Base-by-base conservation (phyloP, 1,140 invertebrate species). In the Lepidostoma basale region DNA sequence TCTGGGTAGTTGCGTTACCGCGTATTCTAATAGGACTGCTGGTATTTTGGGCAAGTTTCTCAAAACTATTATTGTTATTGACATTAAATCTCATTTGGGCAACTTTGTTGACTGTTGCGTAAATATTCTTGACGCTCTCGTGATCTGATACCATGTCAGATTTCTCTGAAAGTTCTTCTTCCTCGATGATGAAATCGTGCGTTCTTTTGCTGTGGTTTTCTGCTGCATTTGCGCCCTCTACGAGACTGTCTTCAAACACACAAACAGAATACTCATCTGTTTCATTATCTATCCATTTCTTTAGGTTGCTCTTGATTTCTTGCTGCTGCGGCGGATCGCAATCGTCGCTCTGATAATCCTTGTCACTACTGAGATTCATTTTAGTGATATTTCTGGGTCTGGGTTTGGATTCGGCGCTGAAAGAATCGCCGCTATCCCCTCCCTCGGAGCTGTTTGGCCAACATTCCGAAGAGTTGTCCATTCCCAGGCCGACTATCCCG, bases 381-480 rank as follows among this genome's bases (percentile, higher is more conserved):
- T 72, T 72, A 23, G 63, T 54, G 18, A 39, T 14, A 28, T 39
- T 44, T 62, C 47, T 45, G 10, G 56, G 44, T 3, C 62, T 63
- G 0, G 52, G 12, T 59, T 70, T 73, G 5, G 62, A 73, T 42
- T 73, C 72, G 8, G 58, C 52, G 16, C 68, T 64, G 47, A 73
- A 73, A 10, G 72, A 73, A 18, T 74, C 70, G 30, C 54, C 81
- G 74, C 81, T 84, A 69, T 83, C 81, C 6, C 79, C 80, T 8
- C 78, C 81, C 23, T 70, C 68, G 25, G 81, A 83, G 73, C 81
- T 83, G 33, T 80, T 82, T 22, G 85, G 85, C 85, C 85, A 87
- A 70, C 85, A 86, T 71, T 86, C 86, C 0, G 86, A 88, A 56
- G 87, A 83, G 63, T 89, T 86, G 74, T 88, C 81, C 78, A 88